Evolutionary conservation across 2,113 vertebrate genomes (phyloP).

Genomic region (Octodon degus): DNA sequence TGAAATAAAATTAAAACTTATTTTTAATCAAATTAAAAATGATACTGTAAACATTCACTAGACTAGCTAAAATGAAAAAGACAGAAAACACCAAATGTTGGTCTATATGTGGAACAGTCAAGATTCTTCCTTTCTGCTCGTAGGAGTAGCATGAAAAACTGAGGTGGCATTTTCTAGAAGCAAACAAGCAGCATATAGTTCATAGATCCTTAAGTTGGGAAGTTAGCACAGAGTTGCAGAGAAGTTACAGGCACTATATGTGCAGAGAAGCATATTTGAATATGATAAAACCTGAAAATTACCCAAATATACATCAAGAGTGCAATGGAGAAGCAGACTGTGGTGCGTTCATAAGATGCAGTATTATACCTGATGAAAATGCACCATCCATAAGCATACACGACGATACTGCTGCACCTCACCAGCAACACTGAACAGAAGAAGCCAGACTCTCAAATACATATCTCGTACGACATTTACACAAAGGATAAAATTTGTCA

Average conservation of each 20-base stretch:
- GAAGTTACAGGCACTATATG: not conserved
- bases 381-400: not conserved
- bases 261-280: not conserved
- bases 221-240: not conserved
- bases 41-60: not conserved
- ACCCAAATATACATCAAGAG: not conserved
- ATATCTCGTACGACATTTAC: not conserved
- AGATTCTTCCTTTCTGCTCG: not conserved
- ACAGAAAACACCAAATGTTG: slow-evolving; percentile 16
- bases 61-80: not conserved
- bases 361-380: not conserved
- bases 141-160: not conserved
- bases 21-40: not conserved
- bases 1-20: not conserved
- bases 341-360: not conserved
- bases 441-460: not conserved
- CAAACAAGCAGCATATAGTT: not conserved
- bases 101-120: not conserved
- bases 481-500: not conserved
- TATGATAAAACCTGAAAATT: not conserved
- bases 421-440: not conserved
- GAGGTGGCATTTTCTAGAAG: not conserved
- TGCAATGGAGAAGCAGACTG: not conserved
- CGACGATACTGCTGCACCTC: not conserved
- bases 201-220: not conserved